These are phyloP conservation scores for Thereva nobilitata DNA, from an alignment of 2,888 invertebrate species.

Conservation along the genomic window DNA sequence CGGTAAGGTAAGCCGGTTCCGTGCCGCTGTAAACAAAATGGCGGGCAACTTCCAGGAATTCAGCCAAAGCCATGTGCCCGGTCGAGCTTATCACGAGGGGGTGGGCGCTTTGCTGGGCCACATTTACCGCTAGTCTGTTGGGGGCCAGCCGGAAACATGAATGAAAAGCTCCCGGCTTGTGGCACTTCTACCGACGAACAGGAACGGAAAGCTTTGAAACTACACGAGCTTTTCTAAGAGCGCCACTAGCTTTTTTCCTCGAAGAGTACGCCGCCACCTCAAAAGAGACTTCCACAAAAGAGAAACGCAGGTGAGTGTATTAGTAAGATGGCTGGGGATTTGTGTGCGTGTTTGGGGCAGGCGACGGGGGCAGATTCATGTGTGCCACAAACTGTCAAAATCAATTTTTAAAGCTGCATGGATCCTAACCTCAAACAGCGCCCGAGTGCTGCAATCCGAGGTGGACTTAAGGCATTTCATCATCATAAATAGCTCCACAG, in stretches of 20 bases:
- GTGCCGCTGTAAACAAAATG: constrained; percentile 11
- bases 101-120: not conserved
- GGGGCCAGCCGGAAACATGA: constrained; percentile 12
- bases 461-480: too few species aligned
- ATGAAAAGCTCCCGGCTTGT: constrained; percentile 17
- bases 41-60: not conserved
- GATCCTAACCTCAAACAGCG: not conserved
- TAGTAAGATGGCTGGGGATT: not conserved
- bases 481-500: too few species aligned
- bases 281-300: not conserved
- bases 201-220: constrained; percentile 18
- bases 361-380: not conserved
- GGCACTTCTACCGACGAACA: not conserved
- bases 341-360: not conserved
- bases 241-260: too few species aligned
- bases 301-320: not conserved
- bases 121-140: too few species aligned
- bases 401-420: constrained; percentile 30
- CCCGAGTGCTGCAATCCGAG: not conserved
- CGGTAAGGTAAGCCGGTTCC: not conserved
- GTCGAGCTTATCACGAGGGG: too few species aligned
- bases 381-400: constrained; percentile 26
- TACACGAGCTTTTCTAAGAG: constrained; percentile 1
- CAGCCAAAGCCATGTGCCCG: too few species aligned
- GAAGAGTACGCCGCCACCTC: not conserved